Evolutionary conservation across 1,140 invertebrate genomes (phyloP).

Genomic region (Lepidurus couesii): DNA sequence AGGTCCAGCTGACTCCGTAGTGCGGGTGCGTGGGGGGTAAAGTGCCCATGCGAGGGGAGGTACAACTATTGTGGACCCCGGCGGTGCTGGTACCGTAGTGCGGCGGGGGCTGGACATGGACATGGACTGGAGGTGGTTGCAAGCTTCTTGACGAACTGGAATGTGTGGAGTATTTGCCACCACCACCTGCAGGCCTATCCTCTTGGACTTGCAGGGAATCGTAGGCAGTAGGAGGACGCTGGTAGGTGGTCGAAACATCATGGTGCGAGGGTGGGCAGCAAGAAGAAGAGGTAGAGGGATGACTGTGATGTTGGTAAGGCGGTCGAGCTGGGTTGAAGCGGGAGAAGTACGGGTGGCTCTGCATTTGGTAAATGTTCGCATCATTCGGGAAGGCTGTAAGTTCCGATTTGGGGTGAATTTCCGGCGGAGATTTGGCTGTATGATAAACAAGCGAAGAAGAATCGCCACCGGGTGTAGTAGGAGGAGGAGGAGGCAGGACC

Average conservation of each 20-base stretch:
- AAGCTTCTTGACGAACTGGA: not conserved
- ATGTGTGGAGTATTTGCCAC: not conserved
- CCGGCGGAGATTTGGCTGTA: not conserved
- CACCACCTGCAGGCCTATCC: not conserved
- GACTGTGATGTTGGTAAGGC: not conserved
- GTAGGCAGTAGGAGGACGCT: not conserved
- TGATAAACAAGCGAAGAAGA: not conserved
- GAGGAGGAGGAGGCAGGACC: not conserved
- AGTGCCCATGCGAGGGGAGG: not conserved
- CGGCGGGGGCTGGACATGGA: not conserved
- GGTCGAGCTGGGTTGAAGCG: not conserved
- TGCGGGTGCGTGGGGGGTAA: not conserved
- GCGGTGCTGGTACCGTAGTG: not conserved
- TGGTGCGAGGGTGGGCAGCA: not conserved
- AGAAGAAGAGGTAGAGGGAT: not conserved
- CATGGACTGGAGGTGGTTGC: not conserved
- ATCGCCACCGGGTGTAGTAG: not conserved
- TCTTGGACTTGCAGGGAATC: not conserved
- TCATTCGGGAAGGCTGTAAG: not conserved
- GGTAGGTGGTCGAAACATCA: not conserved
- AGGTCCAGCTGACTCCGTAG: slow-evolving; percentile 38
- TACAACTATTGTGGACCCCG: not conserved
- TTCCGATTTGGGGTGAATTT: not conserved
- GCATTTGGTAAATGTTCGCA: not conserved
- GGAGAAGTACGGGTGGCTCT: not conserved